These are phyloP conservation scores for Pygocentrus nattereri DNA, from an alignment of 2,797 vertebrate species.

Conservation along the genomic window DNA sequence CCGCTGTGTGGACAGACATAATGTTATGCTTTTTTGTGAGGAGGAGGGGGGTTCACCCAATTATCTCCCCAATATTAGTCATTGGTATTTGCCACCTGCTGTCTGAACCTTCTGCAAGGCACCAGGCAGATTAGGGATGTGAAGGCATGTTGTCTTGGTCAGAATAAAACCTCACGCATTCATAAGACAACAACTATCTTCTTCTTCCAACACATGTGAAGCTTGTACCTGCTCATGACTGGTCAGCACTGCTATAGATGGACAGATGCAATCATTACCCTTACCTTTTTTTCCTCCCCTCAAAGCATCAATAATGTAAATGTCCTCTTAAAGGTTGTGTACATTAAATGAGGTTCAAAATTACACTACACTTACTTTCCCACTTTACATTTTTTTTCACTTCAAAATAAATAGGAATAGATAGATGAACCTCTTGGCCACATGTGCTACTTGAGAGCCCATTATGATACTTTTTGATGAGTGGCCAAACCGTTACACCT, in stretches of 20 bases:
- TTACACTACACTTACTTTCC: too few relatives aligned
- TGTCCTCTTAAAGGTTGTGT: too few relatives aligned
- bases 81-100: slow-evolving; percentile 5
- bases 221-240: too few relatives aligned
- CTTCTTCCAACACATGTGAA: too few relatives aligned
- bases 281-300: too few relatives aligned
- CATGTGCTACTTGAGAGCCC: not conserved
- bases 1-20: slow-evolving; percentile 15
- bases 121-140: not conserved
- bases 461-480: not conserved
- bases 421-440: not conserved
- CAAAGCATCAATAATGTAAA: too few relatives aligned
- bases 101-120: not conserved
- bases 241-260: too few relatives aligned
- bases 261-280: too few relatives aligned
- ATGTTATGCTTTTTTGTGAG: slow-evolving; percentile 3
- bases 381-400: too few relatives aligned
- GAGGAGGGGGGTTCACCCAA: not conserved
- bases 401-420: too few relatives aligned
- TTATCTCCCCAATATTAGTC: not conserved
- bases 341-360: too few relatives aligned
- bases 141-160: not conserved
- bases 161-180: not conserved
- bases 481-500: not conserved
- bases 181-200: too few relatives aligned